Base-by-base conservation (phyloP, 2,113 vertebrate species). In the Actenoides hombroni region DNA sequence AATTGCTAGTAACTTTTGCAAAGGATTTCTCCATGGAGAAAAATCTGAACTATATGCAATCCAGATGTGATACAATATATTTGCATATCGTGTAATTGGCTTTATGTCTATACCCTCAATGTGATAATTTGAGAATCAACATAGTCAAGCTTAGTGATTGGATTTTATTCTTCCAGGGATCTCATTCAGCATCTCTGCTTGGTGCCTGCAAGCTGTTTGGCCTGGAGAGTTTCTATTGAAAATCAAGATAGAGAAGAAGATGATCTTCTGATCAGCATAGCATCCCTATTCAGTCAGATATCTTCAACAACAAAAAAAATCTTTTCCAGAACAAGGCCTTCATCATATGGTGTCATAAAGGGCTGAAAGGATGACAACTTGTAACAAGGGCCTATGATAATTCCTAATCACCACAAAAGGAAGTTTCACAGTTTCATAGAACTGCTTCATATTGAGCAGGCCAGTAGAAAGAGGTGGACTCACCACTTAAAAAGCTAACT, bases 1-100 rank as follows among this genome's bases (percentile, higher is more conserved):
- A 91, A 95, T 74, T 87, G 53, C 53, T 90, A 46, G 63, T 48
- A 80, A 79, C 35, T 94, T 95, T 83, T 90, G 37, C 51, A 49
- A 69, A 88, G 59, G n/a, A 80, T 82, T 88, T 92, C 49, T 79
- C 75, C 83, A 5, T 2, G 2, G 49, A 79, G 74, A 69, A 79
- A 70, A 69, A 68, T 21, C 33, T 64, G 35, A 87, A 59, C 54
- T 26, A 65, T 94, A 37, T 76, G 31, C 71, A 85, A 87, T 94
- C 54, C 73, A 86, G 86, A 67, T 78, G 73, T 88, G 71, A 83
- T 91, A 77, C 44, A 48, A 44, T 83, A 24, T 77, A 91, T 83
- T 92, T 92, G 69, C 83, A 59, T 95, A 60, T 68, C 67, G 73
- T 75, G 15, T 90, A 75, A 74, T 88, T 94, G 24, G 64, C 51